A percentile compares a stretch with the other conserved stretches of the same genome.
These are phyloP conservation scores for Larimichthys polyactis DNA, from an alignment of 2,113 vertebrate species.

Conservation along the genomic window DNA sequence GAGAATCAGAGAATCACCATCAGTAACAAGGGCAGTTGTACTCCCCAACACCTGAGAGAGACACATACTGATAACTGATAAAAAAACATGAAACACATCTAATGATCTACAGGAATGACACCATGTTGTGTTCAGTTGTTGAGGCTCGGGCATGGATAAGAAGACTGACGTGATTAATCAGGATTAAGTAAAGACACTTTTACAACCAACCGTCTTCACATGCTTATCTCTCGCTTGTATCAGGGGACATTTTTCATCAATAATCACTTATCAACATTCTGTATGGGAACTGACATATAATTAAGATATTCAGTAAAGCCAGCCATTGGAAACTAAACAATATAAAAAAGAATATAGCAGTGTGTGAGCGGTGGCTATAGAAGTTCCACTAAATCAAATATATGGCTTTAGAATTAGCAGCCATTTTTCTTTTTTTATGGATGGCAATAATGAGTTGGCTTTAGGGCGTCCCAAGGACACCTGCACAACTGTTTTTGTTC, in stretches of 20 bases:
- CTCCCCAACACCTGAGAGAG: no score
- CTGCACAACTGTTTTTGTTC: not conserved
- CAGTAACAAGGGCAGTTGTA: no score
- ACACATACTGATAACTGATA: no score
- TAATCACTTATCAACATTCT: not conserved
- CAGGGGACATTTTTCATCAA: not conserved
- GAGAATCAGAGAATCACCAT: no score
- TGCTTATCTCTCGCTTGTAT: not conserved
- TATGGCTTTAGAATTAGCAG: conserved; percentile 5
- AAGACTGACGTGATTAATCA: not conserved
- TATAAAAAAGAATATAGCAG: conserved; percentile 2
- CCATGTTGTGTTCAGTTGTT: not conserved
- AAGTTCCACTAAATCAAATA: not conserved
- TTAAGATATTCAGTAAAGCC: not conserved
- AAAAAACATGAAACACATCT: not conserved
- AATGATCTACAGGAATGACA: not conserved
- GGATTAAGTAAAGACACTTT: not conserved
- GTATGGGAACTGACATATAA: not conserved
- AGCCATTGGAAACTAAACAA: not conserved
- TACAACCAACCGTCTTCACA: not conserved
- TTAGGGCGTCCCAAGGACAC: conserved; percentile 4
- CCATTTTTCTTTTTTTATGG: conserved; percentile 23
- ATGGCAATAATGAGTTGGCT: not conserved
- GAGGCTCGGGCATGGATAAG: not conserved
- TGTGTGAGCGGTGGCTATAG: not conserved